Evolutionary conservation across 2,113 vertebrate genomes (phyloP).

Genomic region (Ahaetulla prasina): DNA sequence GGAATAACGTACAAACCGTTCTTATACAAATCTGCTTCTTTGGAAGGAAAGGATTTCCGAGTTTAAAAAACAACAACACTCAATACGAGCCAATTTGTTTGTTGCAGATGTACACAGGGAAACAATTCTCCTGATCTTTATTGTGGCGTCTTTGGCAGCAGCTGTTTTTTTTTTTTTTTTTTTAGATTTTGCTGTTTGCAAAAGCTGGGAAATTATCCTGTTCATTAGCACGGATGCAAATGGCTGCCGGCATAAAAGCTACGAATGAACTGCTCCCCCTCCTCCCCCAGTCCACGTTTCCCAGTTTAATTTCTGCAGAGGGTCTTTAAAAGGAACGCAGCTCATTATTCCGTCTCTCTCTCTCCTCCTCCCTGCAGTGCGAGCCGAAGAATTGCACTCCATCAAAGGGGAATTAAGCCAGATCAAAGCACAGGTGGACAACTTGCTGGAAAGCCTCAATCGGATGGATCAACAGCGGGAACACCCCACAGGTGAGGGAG

Average conservation of each 20-base stretch:
- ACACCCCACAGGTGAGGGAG: conserved; percentile 56
- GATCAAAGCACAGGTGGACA: conserved; percentile 89
- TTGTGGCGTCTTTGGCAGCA: neutral
- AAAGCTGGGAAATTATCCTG: neutral
- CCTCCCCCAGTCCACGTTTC: no score
- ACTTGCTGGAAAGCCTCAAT: conserved; percentile 81
- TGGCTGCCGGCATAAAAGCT: neutral
- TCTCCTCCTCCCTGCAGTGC: conserved; percentile 61
- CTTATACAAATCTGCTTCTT: neutral
- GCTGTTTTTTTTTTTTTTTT: neutral
- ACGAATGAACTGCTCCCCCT: neutral
- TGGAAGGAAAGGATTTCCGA: neutral
- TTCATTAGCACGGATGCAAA: neutral
- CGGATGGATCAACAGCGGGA: conserved; percentile 76
- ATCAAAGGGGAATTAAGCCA: conserved; percentile 83
- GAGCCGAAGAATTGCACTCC: conserved; percentile 78
- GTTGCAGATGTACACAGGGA: neutral
- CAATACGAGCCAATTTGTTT: no score
- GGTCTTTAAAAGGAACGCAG: neutral
- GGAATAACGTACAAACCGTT: neutral
- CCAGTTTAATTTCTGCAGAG: neutral
- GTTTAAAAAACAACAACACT: neutral
- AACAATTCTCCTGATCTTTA: neutral
- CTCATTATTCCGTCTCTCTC: neutral
- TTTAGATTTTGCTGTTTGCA: neutral